Base-by-base conservation (phyloP, 2,113 vertebrate genomes). In the Hippocampus zosterae region DNA sequence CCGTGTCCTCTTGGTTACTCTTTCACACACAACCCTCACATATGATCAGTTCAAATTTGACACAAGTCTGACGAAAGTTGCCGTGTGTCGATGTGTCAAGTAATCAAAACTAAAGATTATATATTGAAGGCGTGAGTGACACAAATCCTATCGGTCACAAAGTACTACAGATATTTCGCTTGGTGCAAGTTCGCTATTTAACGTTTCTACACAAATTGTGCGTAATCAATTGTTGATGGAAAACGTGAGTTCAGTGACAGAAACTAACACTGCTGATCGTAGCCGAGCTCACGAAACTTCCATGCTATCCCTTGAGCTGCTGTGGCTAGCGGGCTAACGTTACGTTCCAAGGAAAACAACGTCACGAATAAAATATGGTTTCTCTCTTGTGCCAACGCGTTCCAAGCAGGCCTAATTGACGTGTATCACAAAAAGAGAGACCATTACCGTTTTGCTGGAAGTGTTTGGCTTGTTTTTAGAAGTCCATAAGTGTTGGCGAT, bases 401-500 rank as follows among this genome's bases (percentile, higher is more conserved):
- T 15, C 4, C 27, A 65, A 66, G 6, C 40, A 42, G 29, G 25
- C 0, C 8, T 0, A 23, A 2, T 18, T 37, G 67, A 2, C 19
- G 33, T 23, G 29, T 41, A 50, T 40, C 48, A 57, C 46, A 29
- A 2, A 23, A 48, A 55, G 27, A 67, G 9, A 37, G 27, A 29
- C 18, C 1, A 1, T 81, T 83, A 85, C 87, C 85, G 37, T 29
- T 29, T 48, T 67, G 41, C 15, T 80, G 50, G 76, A 74, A 68
- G 11, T 40, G 66, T 80, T 80, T 53, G 19, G 44, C 44, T 68
- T 79, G 74, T 76, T 85, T 87, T 70, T 70, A 53, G 79, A 85
- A 87, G 81, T 84, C 83, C 87, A 78, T 68, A 78, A 80, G 78
- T 81, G 72, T 74, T 19, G 23, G 11, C 41, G 74, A 74, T 71